Conservation (phyloP, 1,140 invertebrate genomes). For the Ylistrum balloti region DNA sequence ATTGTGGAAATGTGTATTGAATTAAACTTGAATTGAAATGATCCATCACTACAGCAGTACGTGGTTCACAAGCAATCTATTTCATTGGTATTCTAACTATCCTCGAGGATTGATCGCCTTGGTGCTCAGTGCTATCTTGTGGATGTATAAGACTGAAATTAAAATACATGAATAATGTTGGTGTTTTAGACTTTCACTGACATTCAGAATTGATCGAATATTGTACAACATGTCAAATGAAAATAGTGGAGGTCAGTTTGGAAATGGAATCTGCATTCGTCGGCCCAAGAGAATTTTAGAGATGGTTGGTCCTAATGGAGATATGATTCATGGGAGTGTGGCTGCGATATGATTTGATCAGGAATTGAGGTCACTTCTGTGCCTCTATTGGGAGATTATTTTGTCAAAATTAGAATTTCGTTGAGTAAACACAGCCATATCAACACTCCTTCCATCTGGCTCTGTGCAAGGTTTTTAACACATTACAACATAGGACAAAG, state of each 20-base stretch:
- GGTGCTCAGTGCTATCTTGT: neutral
- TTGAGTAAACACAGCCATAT: slow-evolving; percentile 14
- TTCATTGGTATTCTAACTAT: neutral
- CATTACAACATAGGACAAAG: neutral
- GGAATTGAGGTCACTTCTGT: slow-evolving; percentile 10
- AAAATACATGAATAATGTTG: slow-evolving; percentile 30
- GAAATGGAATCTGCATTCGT: neutral
- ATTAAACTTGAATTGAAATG: slow-evolving; percentile 16
- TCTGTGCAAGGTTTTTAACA: slow-evolving; percentile 19
- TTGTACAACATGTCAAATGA: slow-evolving; percentile 27
- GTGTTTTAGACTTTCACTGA: slow-evolving; percentile 10
- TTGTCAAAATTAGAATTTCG: slow-evolving; percentile 19
- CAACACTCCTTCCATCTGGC: slow-evolving; percentile 24
- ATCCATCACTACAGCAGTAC: neutral
- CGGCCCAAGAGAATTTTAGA: slow-evolving; percentile 23
- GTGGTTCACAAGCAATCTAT: neutral
- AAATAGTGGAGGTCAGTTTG: slow-evolving; percentile 12
- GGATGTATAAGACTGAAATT: neutral
- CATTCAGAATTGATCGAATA: slow-evolving; percentile 20
- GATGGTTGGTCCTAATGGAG: neutral
- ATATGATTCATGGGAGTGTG: slow-evolving; percentile 9
- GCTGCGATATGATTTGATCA: slow-evolving; percentile 20
- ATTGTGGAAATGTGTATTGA: neutral
- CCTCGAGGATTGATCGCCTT: neutral
- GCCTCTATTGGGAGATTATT: slow-evolving; percentile 15